Evolutionary conservation across 1,140 invertebrate species (phyloP).

Genomic region (Aphelinus certus): DNA sequence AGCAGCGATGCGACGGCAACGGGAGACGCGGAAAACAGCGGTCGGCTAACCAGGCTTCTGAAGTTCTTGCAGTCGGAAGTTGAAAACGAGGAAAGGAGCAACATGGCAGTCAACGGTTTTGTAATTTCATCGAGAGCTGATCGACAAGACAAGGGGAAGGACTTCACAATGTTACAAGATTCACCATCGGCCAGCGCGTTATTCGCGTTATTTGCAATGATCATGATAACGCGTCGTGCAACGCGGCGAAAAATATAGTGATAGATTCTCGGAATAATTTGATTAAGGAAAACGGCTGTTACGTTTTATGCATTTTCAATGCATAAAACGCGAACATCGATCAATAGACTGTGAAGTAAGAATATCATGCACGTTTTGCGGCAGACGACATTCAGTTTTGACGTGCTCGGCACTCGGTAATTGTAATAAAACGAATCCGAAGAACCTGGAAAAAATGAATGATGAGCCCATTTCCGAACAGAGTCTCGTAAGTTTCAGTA

Average conservation of each 20-base stretch:
- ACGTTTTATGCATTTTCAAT: constrained; percentile 19
- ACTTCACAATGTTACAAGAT: constrained; percentile 16
- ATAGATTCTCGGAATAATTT: not conserved
- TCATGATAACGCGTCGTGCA: not conserved
- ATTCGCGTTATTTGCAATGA: not conserved
- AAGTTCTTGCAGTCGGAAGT: constrained; percentile 47
- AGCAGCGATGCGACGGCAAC: not conserved
- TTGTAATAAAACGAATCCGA: constrained; percentile 19
- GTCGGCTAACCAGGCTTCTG: constrained; percentile 41
- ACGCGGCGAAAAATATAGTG: not conserved
- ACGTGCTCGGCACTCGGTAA: constrained; percentile 37
- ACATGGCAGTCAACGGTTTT: constrained; percentile 24
- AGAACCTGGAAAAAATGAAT: constrained; percentile 23
- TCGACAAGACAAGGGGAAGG: not conserved
- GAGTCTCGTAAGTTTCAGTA: constrained; percentile 34
- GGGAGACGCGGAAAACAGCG: not conserved
- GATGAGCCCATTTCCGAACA: constrained; percentile 33
- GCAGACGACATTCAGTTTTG: constrained; percentile 29
- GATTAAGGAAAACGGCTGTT: constrained; percentile 14
- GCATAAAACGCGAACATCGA: constrained; percentile 29
- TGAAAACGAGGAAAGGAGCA: constrained; percentile 45
- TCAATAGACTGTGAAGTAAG: constrained; percentile 21
- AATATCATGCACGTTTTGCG: constrained; percentile 35
- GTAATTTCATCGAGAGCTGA: no score
- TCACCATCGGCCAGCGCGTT: constrained; percentile 22